Conservation (phyloP, 92 coral and sea anemone species). For the Palythoa grandis region DNA sequence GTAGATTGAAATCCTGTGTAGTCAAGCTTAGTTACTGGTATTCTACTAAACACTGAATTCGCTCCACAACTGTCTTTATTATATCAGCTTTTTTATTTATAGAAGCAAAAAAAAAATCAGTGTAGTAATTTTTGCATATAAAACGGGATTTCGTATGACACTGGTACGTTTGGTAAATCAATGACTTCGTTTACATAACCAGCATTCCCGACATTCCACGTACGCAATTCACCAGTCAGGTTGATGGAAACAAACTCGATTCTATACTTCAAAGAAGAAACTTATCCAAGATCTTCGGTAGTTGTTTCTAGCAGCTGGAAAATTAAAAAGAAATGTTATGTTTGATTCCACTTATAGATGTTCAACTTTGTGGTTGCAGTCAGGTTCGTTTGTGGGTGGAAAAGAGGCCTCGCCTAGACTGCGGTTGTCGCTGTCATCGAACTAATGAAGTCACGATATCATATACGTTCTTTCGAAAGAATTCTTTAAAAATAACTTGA, state of each 20-base stretch:
- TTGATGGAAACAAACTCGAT: not conserved
- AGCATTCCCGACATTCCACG: not conserved
- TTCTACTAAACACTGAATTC: not conserved
- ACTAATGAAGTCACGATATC: conserved; percentile 16
- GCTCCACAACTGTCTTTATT: not conserved
- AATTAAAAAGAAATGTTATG: not conserved
- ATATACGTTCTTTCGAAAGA: not conserved
- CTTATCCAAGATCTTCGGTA: not conserved
- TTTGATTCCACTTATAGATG: conserved; percentile 20
- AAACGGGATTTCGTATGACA: not conserved
- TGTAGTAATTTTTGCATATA: not conserved
- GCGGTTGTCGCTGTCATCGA: conserved; percentile 11
- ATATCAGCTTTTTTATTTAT: not conserved
- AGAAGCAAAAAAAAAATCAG: not conserved
- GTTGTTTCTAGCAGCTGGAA: not conserved
- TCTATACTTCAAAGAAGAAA: not conserved
- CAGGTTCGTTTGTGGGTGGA: not conserved
- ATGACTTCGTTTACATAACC: not conserved
- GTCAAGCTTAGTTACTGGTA: not conserved
- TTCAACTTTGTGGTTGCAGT: not conserved
- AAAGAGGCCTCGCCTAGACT: conserved; percentile 9
- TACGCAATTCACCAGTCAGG: conserved; percentile 3
- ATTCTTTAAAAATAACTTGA: not conserved
- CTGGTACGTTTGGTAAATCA: not conserved
- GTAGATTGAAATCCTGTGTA: not conserved